Evolutionary conservation across 2,797 vertebrate genomes (phyloP), one percentile per base, ranked within the genome.

Genomic region (Monodelphis domestica): DNA sequence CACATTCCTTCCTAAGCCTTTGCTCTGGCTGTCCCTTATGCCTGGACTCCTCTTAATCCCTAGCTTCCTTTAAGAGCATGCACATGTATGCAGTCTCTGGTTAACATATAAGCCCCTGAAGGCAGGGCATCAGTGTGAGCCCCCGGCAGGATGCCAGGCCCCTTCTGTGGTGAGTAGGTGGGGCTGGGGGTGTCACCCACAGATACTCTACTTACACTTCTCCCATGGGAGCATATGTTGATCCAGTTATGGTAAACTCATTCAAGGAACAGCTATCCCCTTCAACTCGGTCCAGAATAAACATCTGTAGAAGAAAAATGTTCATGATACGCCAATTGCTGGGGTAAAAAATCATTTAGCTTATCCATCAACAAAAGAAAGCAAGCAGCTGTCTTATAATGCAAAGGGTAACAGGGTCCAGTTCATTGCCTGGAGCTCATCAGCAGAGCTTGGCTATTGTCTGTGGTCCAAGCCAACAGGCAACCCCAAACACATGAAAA

Each of bases 231-330:
- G 99, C 99, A 0, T 99, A 99, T 1, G 99, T 99, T 54, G 99
- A 99, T n/a, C 99, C 99, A 50, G 99, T 99, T 98, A 99, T 99
- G 97, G 99, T 99, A 97, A 99, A 99, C 97, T 99, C 99, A 21
- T 99, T 99, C 97, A 99, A 98, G 94, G 98, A 98, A 97, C 99
- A 99, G 97, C 97, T 99, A 92, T 99, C 99, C 38, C 98, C 98
- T 96, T 99, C 99, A 3, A 99, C 98, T 98, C 98, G 99, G 97
- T 99, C 99, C 97, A 99, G 52, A 96, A 99, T 92, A 97, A 99
- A 99, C 99, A 99, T 99, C 99, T 99, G 98, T 88, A 98, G 84
- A 12, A 78, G 63, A 96, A 95, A 28, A 96, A 92, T 96, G 33
- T 90, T 59, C 56, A 56, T 53, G 94, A 38, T 89, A 63, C 94